Evolutionary conservation across 2,797 vertebrate species (phyloP), one percentile per base, ranked within the genome.

Genomic region (Melanogrammus aeglefinus): DNA sequence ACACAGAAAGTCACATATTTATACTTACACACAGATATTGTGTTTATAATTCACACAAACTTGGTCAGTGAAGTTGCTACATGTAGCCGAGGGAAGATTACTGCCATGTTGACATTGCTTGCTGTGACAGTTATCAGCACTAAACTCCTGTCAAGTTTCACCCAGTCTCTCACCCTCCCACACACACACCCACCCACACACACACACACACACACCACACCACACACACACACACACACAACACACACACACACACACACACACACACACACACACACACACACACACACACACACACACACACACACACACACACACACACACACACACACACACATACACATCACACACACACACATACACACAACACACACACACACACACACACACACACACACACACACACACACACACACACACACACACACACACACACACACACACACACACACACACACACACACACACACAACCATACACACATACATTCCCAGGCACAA

Each of bases 81-180:
- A 14, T 83, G 80, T 85, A 88, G 87, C 84, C 81, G 29, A 69
- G 86, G 88, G 84, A 88, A 75, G 78, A 87, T 75, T 0, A 47
- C 82, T 82, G 81, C 82, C 86, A 82, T 84, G 82, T 74, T 74
- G 73, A 24, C 16, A 39, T 47, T 29, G 86, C 84, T 84, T 82
- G 39, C 89, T 10, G 1, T 77, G 88, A 86, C 83, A 86, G 87
- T 90, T 88, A 84, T 88, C 88, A 85, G 84, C 35, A 77, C 85
- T 92, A 93, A 93, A 93, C 91, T 93, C 89, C 91, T 92, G 91
- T 93, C 91, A 91, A 84, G 83, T 90, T 86, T 88, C 80, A 88
- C 92, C 89, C 76, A 77, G 78, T 84, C 77, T 73, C 81, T 31
- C 51, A 85, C 75, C 0, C 78, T 24, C 75, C 75, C 71, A 39